Evolutionary conservation across 2,113 vertebrate genomes (phyloP), one percentile per base, ranked within the genome.

Genomic region (Lutjanus erythropterus): DNA sequence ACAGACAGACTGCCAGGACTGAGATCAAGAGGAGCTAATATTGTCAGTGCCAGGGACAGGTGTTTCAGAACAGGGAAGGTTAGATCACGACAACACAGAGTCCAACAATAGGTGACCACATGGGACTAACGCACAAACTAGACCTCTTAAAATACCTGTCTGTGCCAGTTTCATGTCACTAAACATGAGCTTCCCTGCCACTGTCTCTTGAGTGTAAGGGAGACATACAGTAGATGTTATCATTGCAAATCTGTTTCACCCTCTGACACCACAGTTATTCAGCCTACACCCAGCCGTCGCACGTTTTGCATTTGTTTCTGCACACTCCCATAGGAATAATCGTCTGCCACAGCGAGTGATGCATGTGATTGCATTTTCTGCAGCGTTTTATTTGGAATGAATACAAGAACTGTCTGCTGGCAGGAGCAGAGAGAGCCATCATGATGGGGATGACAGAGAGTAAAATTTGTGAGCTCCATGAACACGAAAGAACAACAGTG

Each of bases 21-120:
- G 44, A 61, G 27, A 71, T 56, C 47, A 78, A 50, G 44, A 58
- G 31, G 47, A 64, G 12, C 49, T 5, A 25, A 75, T 64, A 65
- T 25, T 65, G 75, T 60, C 52, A 65, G 69, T 41, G 79, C 37
- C 74, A 61, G 47, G 29, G 16, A 46, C 76, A 52, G 50, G 50
- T 59, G 67, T 65, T 73, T n/a, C 33, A 39, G 23, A 50, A 44
- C 12, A 12, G 5, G 33, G 27, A 46, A 41, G 59, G 39, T 65
- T 16, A 71, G 41, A 82, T 64, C 47, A 62, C 23, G 21, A 58
- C 49, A 25, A 37, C 1, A 27, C 11, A 39, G 5, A 47, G 18
- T 39, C 42, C 42, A 64, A 14, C 29, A 78, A 16, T 18, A 74
- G 39, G 52, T 60, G 44, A 76, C 15, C 41, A 76, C 39, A 47